Evolutionary conservation across 2,797 vertebrate genomes (phyloP).

Genomic region (Rhynchotus rufescens): DNA sequence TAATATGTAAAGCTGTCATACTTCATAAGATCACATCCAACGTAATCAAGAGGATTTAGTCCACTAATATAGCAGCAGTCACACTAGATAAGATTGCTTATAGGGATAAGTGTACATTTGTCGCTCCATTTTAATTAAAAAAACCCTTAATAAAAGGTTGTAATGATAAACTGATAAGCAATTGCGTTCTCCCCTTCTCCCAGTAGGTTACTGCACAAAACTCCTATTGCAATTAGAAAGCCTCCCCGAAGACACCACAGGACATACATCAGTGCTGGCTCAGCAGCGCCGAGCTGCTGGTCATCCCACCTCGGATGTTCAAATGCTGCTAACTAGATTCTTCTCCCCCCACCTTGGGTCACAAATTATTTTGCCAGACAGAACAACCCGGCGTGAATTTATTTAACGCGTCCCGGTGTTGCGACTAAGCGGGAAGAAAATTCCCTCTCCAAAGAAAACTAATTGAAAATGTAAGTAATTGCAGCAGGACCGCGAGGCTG

Average conservation of each 20-base stretch:
- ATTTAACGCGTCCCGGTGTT: constrained; percentile 56
- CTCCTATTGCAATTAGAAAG: constrained; percentile 65
- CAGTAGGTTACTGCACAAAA: constrained; percentile 58
- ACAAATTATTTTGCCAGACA: constrained; percentile 46
- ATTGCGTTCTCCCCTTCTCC: constrained; percentile 50
- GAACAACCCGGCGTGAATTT: constrained; percentile 56
- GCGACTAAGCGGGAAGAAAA: constrained; percentile 59
- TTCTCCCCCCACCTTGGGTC: constrained; percentile 12
- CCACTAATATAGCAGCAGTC: constrained; percentile 72
- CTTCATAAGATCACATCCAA: constrained; percentile 75
- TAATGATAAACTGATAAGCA: constrained; percentile 75
- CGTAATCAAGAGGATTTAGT: constrained; percentile 76
- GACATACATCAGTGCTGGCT: constrained; percentile 51
- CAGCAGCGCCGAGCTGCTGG: constrained; percentile 19
- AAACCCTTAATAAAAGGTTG: constrained; percentile 77
- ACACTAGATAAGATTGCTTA: constrained; percentile 75
- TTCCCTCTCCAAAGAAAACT: constrained; percentile 36
- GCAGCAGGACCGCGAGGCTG: constrained; percentile 22
- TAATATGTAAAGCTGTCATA: constrained; percentile 76
- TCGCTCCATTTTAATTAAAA: constrained; percentile 75
- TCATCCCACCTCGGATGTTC: constrained; percentile 37
- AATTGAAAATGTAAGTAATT: constrained; percentile 61
- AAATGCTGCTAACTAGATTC: constrained; percentile 53
- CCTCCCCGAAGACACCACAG: constrained; percentile 56
- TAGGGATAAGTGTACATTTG: constrained; percentile 74